Conservation (phyloP, 2,797 vertebrate genomes). For the Channa striata region DNA sequence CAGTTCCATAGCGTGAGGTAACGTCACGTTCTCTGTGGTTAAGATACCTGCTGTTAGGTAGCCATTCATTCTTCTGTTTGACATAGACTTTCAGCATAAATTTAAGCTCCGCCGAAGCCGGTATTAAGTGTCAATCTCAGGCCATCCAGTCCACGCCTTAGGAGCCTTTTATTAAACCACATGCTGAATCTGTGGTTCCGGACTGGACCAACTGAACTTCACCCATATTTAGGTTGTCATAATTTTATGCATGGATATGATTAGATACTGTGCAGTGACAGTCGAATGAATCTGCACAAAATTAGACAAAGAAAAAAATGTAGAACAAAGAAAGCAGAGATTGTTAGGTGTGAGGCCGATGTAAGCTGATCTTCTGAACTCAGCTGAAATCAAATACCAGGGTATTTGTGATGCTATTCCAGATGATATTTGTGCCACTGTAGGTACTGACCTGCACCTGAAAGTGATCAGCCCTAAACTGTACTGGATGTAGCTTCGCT, state of each 20-base stretch:
- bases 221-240: constrained; percentile 14
- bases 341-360: constrained; percentile 3
- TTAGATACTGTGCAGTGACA: constrained; percentile 1
- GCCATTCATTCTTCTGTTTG: constrained; percentile 2
- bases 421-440: not conserved
- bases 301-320: not conserved
- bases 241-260: not conserved
- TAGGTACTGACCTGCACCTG: not conserved
- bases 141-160: not conserved
- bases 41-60: constrained; percentile 6
- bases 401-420: constrained; percentile 2
- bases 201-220: constrained; percentile 27
- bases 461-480: not conserved
- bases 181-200: constrained; percentile 6
- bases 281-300: constrained; percentile 4
- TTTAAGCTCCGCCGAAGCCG: not conserved
- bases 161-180: not conserved
- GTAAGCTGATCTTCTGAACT: not conserved
- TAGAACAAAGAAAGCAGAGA: constrained; percentile 8
- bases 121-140: not conserved
- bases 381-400: constrained; percentile 2
- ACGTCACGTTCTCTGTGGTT: no score
- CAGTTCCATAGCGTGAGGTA: no score
- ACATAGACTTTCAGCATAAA: constrained; percentile 1
- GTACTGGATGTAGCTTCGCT: not conserved